Base-by-base conservation (phyloP, 2,113 vertebrate genomes). In the Stercorarius parasiticus region DNA sequence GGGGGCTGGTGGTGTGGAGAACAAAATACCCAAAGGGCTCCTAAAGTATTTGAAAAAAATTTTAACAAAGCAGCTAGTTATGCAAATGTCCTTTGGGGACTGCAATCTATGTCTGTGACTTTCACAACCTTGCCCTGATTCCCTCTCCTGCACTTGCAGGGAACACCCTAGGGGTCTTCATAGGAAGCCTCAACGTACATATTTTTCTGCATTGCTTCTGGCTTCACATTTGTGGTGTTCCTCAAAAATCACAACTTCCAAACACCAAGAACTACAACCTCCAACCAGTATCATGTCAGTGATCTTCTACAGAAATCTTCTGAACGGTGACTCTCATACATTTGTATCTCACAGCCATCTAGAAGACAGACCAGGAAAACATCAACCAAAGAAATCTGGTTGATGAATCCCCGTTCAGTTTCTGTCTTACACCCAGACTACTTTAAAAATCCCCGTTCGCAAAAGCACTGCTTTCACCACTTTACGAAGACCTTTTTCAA, bases 81-180 rank as follows among this genome's bases (percentile, higher is more conserved):
- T 69, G 88, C 94, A 96, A 95, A 95, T 30, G 86, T 79, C 93
- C 94, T 89, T 77, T 95, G 94, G 78, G 95, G 61, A 43, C 89
- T 82, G 83, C 88, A 77, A 8, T 87, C 65, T 81, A 30, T 30
- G 88, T 8, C 91, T 92, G 69, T 76, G 88, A 62, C 73, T 89
- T 89, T 89, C 80, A 94, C 92, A 95, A 22, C 84, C 86, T 94
- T 95, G 96, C 70, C 96, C 94, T 82, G 82, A 50, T 97, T 96
- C 81, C 86, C 73, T 79, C 61, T 76, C 82, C 43, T 83, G 80
- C 77, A 15, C 61, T 94, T 49, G 69, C 80, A 79, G 61, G 61
- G 83, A 89, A 22, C 45, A 89, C 58, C 56, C 86, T 69, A 13
- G 10, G 73, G 55, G 52, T 64, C 80, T 65, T 61, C 36, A 8